phyloP scores from a whole-genome alignment of 2,888 invertebrate species.

The Chrysodeixis includens region DNA sequence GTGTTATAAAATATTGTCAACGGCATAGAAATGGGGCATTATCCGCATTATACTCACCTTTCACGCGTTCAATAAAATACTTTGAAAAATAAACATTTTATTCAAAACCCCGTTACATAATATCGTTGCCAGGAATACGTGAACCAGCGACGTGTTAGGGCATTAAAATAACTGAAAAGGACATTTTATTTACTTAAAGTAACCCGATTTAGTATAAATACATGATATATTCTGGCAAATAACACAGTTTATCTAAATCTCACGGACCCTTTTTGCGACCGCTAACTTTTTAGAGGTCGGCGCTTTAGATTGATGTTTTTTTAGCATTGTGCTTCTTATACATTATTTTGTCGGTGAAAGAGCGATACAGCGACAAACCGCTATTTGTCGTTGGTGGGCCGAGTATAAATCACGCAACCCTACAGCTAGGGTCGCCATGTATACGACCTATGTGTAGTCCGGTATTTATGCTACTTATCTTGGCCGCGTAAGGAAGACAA shows the following conservation, averaged over 20 bases:
- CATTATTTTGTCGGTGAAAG: conserved; percentile 82
- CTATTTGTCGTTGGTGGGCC: conserved; percentile 85
- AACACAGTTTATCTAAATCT: conserved; percentile 58
- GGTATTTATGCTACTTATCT: conserved; percentile 64
- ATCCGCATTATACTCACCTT: conserved; percentile 15
- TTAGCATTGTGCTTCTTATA: conserved; percentile 72
- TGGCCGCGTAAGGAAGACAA: conserved; percentile 44
- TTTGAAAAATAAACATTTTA: conserved; percentile 1
- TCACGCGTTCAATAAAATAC: conserved; percentile 16
- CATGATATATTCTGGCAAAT: conserved; percentile 38
- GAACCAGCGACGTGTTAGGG: neutral
- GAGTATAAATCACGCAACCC: conserved; percentile 84
- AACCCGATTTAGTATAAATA: conserved; percentile 17
- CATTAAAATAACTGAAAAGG: conserved; percentile 10
- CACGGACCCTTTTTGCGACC: conserved; percentile 54
- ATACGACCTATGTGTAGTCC: conserved; percentile 60
- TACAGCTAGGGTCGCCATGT: conserved; percentile 65
- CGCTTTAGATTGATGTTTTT: conserved; percentile 63
- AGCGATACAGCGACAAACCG: conserved; percentile 85
- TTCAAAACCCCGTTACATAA: conserved; percentile 6
- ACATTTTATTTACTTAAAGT: conserved; percentile 20
- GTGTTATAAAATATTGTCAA: neutral
- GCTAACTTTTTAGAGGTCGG: conserved; percentile 56
- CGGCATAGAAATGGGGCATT: conserved; percentile 10
- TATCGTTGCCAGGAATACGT: neutral